Evolutionary conservation across 2,888 invertebrate species (phyloP), one percentile per base, ranked within the genome.

Genomic region (Kuschelorhynchus macadamiae): DNA sequence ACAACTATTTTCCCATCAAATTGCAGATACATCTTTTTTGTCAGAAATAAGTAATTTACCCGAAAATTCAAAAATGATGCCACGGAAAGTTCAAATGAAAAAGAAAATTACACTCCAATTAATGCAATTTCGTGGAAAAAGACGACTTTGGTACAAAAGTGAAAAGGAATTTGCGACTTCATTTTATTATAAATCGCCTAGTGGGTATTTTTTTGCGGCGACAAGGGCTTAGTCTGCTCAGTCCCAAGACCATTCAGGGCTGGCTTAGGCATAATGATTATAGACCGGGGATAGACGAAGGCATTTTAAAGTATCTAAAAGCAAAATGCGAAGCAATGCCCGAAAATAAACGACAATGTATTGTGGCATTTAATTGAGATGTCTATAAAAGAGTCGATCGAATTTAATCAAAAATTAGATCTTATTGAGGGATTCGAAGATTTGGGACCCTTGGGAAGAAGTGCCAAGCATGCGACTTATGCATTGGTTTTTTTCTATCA

Each of bases 381-480:
- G 44, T 17, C 44, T 18, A 44, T 44, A 17, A 44, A 44, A 44
- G 44, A 44, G 18, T 44, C 44, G 44, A 44, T 14, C 18, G 44
- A 44, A n/a, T n/a, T n/a, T 18, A 44, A 44, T 11, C 5, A 44
- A 44, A 44, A 44, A 44, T 44, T 44, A 44, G 44, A 44, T 44
- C 44, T 44, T 44, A 44, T 44, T 44, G 44, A 44, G 18, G 44
- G 44, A 17, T 44, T 44, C 44, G 18, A 44, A 44, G 44, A 44
- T 44, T 44, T 44, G 44, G 44, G 44, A 44, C 44, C 44, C 44
- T 44, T 44, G 44, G 44, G 44, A 44, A 44, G 44, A 14, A 44
- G 14, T 41, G 41, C 41, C 5, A n/a, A n/a, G n/a, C n/a, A n/a
- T n/a, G n/a, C n/a, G n/a, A n/a, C n/a, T n/a, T n/a, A n/a, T n/a